A percentile compares a stretch with the other conserved stretches of the same genome.
Conservation (phyloP, 2,113 vertebrate genomes). For the Calonectris borealis region DNA sequence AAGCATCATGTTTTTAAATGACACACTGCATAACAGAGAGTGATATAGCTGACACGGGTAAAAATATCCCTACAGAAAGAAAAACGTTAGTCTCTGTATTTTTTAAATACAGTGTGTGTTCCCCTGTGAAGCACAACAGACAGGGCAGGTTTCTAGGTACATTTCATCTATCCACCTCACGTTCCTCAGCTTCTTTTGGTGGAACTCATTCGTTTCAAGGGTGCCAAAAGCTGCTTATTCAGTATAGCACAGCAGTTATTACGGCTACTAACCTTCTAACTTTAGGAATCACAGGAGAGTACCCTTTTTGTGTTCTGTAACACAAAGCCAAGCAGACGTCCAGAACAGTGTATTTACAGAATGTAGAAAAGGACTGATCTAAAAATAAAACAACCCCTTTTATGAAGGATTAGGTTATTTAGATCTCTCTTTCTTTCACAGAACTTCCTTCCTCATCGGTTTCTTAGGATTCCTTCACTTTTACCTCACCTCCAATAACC, state of each 20-base stretch:
- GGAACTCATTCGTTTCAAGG: not conserved
- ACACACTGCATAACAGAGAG: not conserved
- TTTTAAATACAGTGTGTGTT: not conserved
- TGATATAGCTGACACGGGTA: not conserved
- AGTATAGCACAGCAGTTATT: not conserved
- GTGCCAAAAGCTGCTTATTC: not conserved
- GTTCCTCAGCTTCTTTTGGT: not conserved
- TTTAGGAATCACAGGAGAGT: not conserved
- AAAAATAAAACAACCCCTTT: slow-evolving; percentile 10
- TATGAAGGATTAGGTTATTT: not conserved
- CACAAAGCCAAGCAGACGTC: not conserved
- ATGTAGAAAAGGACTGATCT: not conserved
- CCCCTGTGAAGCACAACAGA: not conserved
- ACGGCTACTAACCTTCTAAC: not conserved
- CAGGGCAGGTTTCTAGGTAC: not conserved
- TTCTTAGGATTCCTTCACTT: not conserved
- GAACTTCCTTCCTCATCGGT: not conserved
- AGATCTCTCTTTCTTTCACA: not conserved
- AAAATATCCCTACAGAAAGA: not conserved
- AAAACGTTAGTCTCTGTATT: not conserved
- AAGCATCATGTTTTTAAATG: not conserved
- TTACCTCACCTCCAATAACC: not conserved
- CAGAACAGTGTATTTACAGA: not conserved
- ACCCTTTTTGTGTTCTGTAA: not conserved
- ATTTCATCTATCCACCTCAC: not conserved